Conservation (phyloP, 2,113 vertebrate genomes). For the Crotalus tigris region DNA sequence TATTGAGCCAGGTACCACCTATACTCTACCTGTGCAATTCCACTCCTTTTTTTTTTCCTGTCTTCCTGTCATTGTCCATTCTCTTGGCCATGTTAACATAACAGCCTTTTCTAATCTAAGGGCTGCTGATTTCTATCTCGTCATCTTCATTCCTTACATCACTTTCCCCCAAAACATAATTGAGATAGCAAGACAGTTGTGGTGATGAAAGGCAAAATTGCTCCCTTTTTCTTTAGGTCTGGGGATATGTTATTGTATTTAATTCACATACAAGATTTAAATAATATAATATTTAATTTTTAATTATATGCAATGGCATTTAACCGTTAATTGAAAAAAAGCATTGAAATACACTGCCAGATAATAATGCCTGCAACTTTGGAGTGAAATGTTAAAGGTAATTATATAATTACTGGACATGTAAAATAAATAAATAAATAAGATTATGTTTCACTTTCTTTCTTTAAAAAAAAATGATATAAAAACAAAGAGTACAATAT, state of each 20-base stretch:
- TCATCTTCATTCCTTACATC: background rate
- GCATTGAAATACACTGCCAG: background rate
- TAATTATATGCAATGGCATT: background rate
- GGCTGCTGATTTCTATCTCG: background rate
- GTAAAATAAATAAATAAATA: background rate
- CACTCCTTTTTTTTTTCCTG: background rate
- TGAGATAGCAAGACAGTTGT: background rate
- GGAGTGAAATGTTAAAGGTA: constrained; percentile 40
- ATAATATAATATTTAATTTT: background rate
- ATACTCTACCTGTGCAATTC: background rate
- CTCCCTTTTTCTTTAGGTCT: background rate
- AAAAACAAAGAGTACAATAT: constrained; percentile 3
- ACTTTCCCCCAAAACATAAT: background rate
- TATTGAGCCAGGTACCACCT: background rate
- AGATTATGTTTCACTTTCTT: constrained; percentile 65
- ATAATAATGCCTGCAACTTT: constrained; percentile 32
- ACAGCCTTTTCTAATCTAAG: background rate
- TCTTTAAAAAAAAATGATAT: constrained; percentile 42
- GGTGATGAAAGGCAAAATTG: background rate
- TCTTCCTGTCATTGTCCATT: background rate
- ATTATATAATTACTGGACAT: background rate
- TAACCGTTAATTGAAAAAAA: background rate
- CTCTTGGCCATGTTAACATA: background rate
- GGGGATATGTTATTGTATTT: background rate
- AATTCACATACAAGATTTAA: background rate